Evolutionary conservation across 2,797 vertebrate species (phyloP).

Genomic region (Anolis apletophallus): DNA sequence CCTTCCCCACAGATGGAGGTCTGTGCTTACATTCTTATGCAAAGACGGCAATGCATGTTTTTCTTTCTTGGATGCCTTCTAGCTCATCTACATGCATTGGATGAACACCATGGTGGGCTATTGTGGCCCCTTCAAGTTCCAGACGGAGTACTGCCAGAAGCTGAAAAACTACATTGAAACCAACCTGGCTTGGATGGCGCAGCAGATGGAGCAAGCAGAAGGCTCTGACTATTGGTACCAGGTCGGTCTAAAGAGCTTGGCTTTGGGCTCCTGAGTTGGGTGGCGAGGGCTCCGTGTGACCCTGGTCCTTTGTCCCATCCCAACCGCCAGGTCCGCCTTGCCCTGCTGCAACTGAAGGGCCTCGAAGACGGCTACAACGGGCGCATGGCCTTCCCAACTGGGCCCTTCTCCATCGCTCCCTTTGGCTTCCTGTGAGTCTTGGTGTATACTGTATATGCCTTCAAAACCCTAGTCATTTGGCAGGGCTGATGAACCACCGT

Average conservation of each 20-base stretch:
- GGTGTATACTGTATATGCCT: too few species aligned
- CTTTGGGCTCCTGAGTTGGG: too few species aligned
- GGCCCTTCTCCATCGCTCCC: conserved; percentile 82
- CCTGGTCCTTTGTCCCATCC: neutral
- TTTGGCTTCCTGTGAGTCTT: conserved; percentile 92
- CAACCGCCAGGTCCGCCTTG: conserved; percentile 83
- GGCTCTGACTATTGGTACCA: conserved; percentile 90
- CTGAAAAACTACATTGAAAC: conserved; percentile 85
- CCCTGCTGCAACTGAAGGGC: conserved; percentile 92
- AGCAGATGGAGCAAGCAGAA: conserved; percentile 77
- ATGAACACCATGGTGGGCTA: conserved; percentile 93
- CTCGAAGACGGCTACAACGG: conserved; percentile 91
- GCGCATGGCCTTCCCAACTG: conserved; percentile 80
- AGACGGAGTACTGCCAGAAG: conserved; percentile 85
- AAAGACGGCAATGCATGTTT: neutral
- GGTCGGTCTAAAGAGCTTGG: conserved; percentile 75
- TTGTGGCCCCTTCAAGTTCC: conserved; percentile 86
- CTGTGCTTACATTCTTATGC: neutral
- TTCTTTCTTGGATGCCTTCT: neutral
- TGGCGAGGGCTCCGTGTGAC: neutral
- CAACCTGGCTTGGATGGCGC: conserved; percentile 90
- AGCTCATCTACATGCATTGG: conserved; percentile 98
- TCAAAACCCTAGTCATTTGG: neutral
- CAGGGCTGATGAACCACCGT: neutral
- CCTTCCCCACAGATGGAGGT: too few species aligned